Conservation (phyloP, 2,113 vertebrate genomes). For the Menura novaehollandiae region DNA sequence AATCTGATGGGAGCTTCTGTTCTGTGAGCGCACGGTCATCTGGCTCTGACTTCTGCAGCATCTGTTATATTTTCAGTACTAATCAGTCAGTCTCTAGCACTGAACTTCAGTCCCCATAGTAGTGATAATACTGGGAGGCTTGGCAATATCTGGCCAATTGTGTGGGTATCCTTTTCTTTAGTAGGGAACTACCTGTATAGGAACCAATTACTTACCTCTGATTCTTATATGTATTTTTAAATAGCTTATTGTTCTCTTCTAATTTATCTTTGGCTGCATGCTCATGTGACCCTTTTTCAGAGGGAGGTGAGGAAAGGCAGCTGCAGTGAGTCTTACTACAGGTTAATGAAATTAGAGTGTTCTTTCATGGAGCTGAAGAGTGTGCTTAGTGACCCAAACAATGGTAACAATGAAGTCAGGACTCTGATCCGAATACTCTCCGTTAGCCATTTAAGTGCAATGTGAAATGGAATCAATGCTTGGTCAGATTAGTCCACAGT, state of each 20-base stretch:
- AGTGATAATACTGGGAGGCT: not conserved
- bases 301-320: not conserved
- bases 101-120: not conserved
- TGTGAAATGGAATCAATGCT: not conserved
- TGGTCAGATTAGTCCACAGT: not conserved
- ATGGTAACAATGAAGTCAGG: not conserved
- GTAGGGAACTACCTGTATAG: not conserved
- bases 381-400: not conserved
- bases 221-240: not conserved
- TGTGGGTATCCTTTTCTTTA: not conserved
- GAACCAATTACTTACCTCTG: not conserved
- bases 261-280: not conserved
- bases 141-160: not conserved
- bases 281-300: not conserved
- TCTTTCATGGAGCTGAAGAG: not conserved
- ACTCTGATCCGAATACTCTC: not conserved
- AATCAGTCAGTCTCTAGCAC: not conserved
- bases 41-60: not conserved
- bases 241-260: not conserved
- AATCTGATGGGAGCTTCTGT: not conserved
- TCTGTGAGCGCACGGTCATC: not conserved
- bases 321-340: not conserved
- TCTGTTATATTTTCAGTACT: not conserved
- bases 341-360: not conserved
- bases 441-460: not conserved